Base-by-base conservation (phyloP, 2,888 invertebrate species). In the Pelosia muscerda region DNA sequence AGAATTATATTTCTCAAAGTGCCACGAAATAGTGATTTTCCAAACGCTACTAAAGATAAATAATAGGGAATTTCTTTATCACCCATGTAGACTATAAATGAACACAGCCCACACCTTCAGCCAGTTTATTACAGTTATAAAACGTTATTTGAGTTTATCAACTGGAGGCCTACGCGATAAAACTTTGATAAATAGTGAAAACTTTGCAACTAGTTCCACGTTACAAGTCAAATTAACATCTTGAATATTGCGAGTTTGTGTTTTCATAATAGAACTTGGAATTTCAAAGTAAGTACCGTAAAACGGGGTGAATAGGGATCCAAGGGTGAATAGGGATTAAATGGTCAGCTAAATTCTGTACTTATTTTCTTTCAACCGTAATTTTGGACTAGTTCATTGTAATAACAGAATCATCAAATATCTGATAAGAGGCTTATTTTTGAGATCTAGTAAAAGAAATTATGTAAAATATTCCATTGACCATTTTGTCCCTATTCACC, bases 101-200 rank as follows among this genome's bases (percentile, higher is more conserved):
- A 86, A 84, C 79, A 84, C 89, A 90, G 90, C 88, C 88, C 73
- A 88, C 25, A 69, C 56, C 68, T 77, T 81, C 63, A 63, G 49
- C 57, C 84, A 86, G 84, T 88, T 88, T 83, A 82, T 81, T 82
- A 76, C 80, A 79, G 84, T 87, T 86, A 68, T 74, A 73, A 82
- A 84, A 84, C 79, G 84, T 85, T 89, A 90, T 90, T 89, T 88
- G 90, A 91, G 84, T 69, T 92, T 85, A 76, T 74, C 69, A 81
- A 87, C 83, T 84, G 75, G 77, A 83, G 81, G 78, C 81, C 82
- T 77, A 77, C 79, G 78, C 81, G 85, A 88, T 88, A 79, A 79
- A 82, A 84, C 84, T 77, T 84, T 85, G 86, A 89, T 88, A 89
- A 88, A 84, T 83, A 78, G 85, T 82, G 82, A 75, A 66, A 72